These are phyloP conservation scores for Romanogobio albipinnatus DNA, from an alignment of 2,113 vertebrate species.

Conservation along the genomic window DNA sequence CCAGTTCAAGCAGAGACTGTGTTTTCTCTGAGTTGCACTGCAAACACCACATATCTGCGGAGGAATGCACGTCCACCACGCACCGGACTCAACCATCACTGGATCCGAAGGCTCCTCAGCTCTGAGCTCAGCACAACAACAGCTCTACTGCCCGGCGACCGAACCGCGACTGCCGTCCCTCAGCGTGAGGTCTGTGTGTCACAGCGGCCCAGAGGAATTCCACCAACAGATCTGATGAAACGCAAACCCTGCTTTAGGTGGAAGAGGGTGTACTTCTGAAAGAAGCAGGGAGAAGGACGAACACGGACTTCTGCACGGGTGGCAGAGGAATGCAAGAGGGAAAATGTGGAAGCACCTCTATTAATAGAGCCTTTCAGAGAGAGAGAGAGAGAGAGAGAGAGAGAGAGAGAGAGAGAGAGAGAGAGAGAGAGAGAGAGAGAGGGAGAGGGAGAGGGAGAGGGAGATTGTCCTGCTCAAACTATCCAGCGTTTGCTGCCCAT, in stretches of 20 bases:
- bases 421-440: background rate
- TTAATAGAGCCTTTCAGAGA: constrained; percentile 71
- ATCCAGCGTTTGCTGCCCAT: background rate
- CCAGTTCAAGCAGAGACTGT: constrained; percentile 92
- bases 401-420: background rate
- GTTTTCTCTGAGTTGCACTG: constrained; percentile 94
- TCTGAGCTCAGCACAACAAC: constrained; percentile 5
- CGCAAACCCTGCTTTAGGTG: background rate
- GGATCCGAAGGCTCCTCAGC: background rate
- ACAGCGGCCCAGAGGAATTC: constrained; percentile 39
- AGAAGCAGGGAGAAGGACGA: constrained; percentile 27
- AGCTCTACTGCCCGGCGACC: background rate
- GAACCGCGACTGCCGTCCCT: too few species aligned
- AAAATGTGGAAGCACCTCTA: constrained; percentile 62
- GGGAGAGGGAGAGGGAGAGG: background rate
- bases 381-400: constrained; percentile 23
- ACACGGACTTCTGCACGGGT: constrained; percentile 46
- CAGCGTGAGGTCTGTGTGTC: constrained; percentile 61
- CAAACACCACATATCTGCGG: constrained; percentile 91
- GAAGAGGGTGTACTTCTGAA: background rate
- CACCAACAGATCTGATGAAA: background rate
- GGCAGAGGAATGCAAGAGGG: constrained; percentile 55
- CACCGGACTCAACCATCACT: constrained; percentile 52
- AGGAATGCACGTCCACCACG: constrained; percentile 49
- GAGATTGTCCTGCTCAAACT: background rate